Percentiles rank a stretch among this genome's conserved stretches.
Evolutionary conservation across 2,888 invertebrate genomes (phyloP).

Genomic region (Papilio elwesi): DNA sequence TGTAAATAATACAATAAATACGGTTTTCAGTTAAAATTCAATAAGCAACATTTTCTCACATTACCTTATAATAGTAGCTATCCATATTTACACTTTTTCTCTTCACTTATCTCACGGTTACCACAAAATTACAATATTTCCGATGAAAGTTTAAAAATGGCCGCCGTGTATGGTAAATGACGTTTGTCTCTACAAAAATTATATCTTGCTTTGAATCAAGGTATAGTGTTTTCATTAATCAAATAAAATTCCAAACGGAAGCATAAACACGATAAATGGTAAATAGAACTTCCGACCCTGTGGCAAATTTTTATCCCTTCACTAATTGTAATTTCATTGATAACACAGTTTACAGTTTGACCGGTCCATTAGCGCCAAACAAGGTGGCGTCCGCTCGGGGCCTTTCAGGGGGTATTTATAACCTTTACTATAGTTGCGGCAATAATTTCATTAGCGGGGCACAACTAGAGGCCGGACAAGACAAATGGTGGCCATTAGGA

Average conservation of each 20-base stretch:
- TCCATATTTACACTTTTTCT: too few relatives aligned
- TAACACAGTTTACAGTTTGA: constrained; percentile 84
- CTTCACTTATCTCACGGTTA: too few relatives aligned
- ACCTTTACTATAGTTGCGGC: constrained; percentile 83
- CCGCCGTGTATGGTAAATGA: too few relatives aligned
- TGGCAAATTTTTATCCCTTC: constrained; percentile 74
- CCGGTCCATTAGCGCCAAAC: constrained; percentile 83
- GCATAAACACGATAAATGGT: constrained; percentile 54
- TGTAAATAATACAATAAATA: too few relatives aligned
- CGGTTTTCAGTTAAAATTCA: too few relatives aligned
- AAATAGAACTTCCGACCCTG: constrained; percentile 75
- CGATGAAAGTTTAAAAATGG: too few relatives aligned
- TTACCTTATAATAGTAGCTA: too few relatives aligned
- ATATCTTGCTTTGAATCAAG: too few relatives aligned
- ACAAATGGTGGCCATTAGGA: constrained; percentile 84
- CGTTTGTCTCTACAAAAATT: too few relatives aligned
- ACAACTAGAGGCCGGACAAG: constrained; percentile 83
- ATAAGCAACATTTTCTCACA: too few relatives aligned
- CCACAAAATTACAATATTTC: too few relatives aligned
- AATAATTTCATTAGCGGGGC: constrained; percentile 85
- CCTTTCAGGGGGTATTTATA: constrained; percentile 80
- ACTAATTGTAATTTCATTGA: constrained; percentile 85
- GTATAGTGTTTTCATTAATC: too few relatives aligned
- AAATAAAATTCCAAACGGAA: constrained; percentile 22
- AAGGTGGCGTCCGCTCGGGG: constrained; percentile 78